Evolutionary conservation across 2,113 vertebrate species (phyloP).

Genomic region (Triplophysa dalaica): DNA sequence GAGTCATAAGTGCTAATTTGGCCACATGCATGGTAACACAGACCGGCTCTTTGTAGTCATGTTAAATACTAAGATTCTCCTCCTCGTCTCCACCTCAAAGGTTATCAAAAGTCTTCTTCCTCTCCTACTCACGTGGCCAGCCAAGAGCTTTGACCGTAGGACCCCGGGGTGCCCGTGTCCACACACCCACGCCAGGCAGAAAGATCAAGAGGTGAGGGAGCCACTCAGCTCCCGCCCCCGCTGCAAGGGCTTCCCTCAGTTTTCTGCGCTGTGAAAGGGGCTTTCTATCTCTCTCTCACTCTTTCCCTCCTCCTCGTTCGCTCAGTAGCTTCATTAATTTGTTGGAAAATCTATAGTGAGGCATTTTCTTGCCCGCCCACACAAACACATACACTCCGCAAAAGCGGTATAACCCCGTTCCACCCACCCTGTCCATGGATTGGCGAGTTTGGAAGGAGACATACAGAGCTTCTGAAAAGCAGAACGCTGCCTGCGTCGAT

Average conservation of each 20-base stretch:
- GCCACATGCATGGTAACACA: neutral
- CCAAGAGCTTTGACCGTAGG: constrained; percentile 49
- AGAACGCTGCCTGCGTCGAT: constrained; percentile 44
- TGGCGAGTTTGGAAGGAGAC: constrained; percentile 45
- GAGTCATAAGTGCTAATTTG: constrained; percentile 26
- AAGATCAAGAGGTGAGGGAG: constrained; percentile 61
- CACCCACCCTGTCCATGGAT: constrained; percentile 39
- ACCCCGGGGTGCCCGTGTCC: constrained; percentile 63
- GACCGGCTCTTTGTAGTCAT: constrained; percentile 7
- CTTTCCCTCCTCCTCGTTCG: constrained; percentile 59
- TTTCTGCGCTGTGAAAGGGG: constrained; percentile 49
- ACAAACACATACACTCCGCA: constrained; percentile 58
- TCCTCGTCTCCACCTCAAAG: neutral
- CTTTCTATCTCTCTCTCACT: constrained; percentile 44
- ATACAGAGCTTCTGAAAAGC: constrained; percentile 28
- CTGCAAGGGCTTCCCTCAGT: constrained; percentile 64
- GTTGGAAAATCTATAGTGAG: constrained; percentile 73
- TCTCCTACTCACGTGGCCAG: constrained; percentile 51
- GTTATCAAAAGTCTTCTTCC: constrained; percentile 45
- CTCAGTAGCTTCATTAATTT: constrained; percentile 69
- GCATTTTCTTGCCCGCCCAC: constrained; percentile 68
- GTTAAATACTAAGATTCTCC: neutral
- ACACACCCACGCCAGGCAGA: constrained; percentile 63
- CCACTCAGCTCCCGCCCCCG: constrained; percentile 56
- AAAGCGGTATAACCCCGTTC: constrained; percentile 42